A percentile compares a stretch with the other conserved stretches of the same genome.
phyloP scores from a whole-genome alignment of 2,113 vertebrate genomes.

The Rhegmatorhina hoffmannsi region DNA sequence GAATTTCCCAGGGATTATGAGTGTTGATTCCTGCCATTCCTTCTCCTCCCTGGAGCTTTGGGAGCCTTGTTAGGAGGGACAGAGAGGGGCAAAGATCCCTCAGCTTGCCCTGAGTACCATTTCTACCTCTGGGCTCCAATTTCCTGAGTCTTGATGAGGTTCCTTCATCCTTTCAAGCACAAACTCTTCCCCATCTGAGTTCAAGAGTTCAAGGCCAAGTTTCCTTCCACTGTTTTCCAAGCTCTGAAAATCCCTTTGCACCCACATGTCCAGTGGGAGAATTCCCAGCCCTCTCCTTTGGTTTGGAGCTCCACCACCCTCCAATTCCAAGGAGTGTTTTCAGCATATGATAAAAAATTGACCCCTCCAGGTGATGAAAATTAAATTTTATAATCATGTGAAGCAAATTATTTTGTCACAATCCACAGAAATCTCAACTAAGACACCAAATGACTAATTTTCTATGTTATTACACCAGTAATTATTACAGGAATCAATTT shows the following conservation, averaged over 20 bases:
- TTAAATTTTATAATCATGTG: neutral
- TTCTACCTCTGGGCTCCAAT: neutral
- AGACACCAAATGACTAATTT: neutral
- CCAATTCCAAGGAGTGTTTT: too few relatives aligned
- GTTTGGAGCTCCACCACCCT: neutral
- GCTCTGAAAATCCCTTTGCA: neutral
- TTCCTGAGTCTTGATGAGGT: fast-evolving
- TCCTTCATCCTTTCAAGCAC: neutral
- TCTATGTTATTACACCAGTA: neutral
- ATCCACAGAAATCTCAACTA: neutral
- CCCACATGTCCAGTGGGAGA: fast-evolving
- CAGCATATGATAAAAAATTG: too few relatives aligned
- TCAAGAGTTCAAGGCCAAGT: neutral
- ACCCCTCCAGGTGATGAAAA: neutral
- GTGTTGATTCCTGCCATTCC: neutral
- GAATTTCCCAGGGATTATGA: neutral
- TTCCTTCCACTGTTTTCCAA: neutral
- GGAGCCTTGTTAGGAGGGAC: neutral
- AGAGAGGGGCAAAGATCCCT: neutral
- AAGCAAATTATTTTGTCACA: neutral
- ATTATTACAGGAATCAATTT: neutral
- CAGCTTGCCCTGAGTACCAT: neutral
- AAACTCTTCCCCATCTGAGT: neutral
- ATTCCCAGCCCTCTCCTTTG: neutral
- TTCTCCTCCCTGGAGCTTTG: neutral